Percentiles rank a stretch among this genome's conserved stretches.
phyloP scores from a whole-genome alignment of 2,888 invertebrate genomes.

The Creontiades dilutus region DNA sequence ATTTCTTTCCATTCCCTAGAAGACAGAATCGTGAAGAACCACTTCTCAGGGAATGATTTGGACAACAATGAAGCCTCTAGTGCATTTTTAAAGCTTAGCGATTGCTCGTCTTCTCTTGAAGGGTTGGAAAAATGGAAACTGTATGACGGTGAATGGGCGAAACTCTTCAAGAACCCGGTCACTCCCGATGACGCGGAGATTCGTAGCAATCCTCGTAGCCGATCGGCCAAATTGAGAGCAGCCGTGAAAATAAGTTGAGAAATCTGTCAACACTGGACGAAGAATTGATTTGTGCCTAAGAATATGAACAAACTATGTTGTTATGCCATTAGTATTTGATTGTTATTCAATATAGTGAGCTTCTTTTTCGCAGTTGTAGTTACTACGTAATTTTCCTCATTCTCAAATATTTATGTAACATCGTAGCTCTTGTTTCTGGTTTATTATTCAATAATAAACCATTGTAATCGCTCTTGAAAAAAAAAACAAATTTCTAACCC shows the following conservation, averaged over 20 bases:
- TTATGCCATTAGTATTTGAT: too few relatives aligned
- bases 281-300: too few relatives aligned
- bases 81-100: constrained; percentile 31
- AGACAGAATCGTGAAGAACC: constrained; percentile 95
- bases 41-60: constrained; percentile 80
- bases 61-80: constrained; percentile 50
- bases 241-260: constrained; percentile 82
- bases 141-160: constrained; percentile 82
- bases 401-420: too few relatives aligned
- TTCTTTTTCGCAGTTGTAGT: too few relatives aligned
- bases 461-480: too few relatives aligned
- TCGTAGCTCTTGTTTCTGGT: too few relatives aligned
- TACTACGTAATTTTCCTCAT: too few relatives aligned
- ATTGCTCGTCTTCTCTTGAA: constrained; percentile 79
- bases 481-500: too few relatives aligned
- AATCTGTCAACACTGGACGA: neutral
- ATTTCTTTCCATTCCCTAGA: constrained; percentile 96
- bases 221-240: constrained; percentile 93
- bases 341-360: too few relatives aligned
- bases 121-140: constrained; percentile 55
- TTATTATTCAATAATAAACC: too few relatives aligned
- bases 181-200: constrained; percentile 87
- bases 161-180: constrained; percentile 89
- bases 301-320: too few relatives aligned
- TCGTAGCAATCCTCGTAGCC: constrained; percentile 88